phyloP scores from a whole-genome alignment of 2,113 vertebrate genomes.

The Petroica traversi region DNA sequence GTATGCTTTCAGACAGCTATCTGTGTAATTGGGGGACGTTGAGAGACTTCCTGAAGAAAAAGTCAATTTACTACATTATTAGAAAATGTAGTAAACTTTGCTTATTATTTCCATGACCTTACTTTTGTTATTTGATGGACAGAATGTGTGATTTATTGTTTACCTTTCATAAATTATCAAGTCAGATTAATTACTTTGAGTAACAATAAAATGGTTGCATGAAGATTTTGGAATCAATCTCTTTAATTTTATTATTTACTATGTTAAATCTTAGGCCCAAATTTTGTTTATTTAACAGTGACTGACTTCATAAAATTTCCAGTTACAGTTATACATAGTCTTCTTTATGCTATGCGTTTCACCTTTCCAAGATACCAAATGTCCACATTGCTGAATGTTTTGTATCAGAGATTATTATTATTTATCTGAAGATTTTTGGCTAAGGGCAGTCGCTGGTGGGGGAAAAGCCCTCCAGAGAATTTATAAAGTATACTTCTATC shows the following conservation, averaged over 20 bases:
- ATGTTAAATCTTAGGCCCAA: not conserved
- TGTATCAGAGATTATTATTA: not conserved
- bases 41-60: not conserved
- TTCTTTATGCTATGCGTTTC: not conserved
- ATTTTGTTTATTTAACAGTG: not conserved
- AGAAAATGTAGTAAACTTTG: not conserved
- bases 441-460: not conserved
- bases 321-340: not conserved
- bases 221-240: not conserved
- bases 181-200: not conserved
- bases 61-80: not conserved
- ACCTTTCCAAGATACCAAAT: not conserved
- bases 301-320: not conserved
- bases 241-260: not conserved
- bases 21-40: not conserved
- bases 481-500: not conserved
- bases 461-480: not conserved
- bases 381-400: not conserved
- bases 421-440: not conserved
- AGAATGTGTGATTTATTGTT: not conserved
- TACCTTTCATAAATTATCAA: not conserved
- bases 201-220: not conserved
- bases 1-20: constrained; percentile 41
- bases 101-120: not conserved
- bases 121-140: not conserved